A percentile compares a stretch with the other conserved stretches of the same genome.
phyloP scores from a whole-genome alignment of 2,113 vertebrate species.

The Oryzias woworae region DNA sequence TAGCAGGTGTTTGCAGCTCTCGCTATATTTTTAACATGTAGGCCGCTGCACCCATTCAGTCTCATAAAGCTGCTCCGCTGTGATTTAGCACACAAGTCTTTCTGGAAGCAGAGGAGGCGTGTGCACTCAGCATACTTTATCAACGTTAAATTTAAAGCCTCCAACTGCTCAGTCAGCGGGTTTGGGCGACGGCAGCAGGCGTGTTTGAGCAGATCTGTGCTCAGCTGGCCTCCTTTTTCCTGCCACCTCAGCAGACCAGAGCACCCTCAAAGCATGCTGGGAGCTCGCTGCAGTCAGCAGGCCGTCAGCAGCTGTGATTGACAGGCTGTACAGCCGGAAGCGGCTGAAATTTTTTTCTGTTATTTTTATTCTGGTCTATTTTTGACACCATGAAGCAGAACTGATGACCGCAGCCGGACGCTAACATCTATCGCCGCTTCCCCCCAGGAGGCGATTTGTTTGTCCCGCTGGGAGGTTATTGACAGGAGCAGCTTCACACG shows the following conservation, averaged over 20 bases:
- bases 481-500: constrained; percentile 26
- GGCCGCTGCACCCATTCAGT: constrained; percentile 65
- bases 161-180: constrained; percentile 63
- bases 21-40: constrained; percentile 66
- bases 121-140: constrained; percentile 62
- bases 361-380: background rate
- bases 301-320: constrained; percentile 39
- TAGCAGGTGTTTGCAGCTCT: constrained; percentile 40
- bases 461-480: constrained; percentile 37
- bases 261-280: background rate
- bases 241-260: constrained; percentile 49
- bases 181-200: constrained; percentile 10
- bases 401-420: constrained; percentile 35
- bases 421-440: constrained; percentile 26
- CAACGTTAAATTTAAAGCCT: constrained; percentile 67
- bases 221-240: constrained; percentile 56
- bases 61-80: constrained; percentile 47
- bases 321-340: constrained; percentile 14
- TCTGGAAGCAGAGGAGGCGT: constrained; percentile 7
- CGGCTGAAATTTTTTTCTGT: constrained; percentile 16
- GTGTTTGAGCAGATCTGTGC: constrained; percentile 27
- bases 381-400: constrained; percentile 23
- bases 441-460: constrained; percentile 43
- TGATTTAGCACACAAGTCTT: constrained; percentile 64
- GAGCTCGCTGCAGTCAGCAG: constrained; percentile 13